These are phyloP conservation scores for Leptocoma aspasia DNA, from an alignment of 2,113 vertebrate species.

Conservation along the genomic window DNA sequence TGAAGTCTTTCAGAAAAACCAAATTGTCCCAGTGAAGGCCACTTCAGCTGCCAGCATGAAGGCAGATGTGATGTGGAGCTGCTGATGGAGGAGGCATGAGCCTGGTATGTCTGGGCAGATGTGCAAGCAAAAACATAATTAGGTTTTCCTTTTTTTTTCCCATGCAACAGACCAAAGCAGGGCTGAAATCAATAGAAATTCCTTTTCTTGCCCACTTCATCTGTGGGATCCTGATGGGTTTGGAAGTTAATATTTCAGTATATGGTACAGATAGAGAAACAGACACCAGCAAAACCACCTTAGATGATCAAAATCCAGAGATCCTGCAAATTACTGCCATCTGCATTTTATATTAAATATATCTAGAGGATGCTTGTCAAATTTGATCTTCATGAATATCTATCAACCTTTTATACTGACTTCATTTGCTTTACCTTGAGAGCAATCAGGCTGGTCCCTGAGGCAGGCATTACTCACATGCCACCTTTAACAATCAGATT, in stretches of 20 bases:
- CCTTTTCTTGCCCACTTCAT: not conserved
- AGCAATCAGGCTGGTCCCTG: not conserved
- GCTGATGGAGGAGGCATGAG: not conserved
- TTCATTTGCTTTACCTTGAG: not conserved
- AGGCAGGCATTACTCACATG: not conserved
- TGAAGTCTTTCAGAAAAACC: not conserved
- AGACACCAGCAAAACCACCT: not conserved
- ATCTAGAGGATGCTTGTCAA: not conserved
- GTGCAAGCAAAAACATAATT: not conserved
- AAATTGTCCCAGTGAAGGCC: not conserved
- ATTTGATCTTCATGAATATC: not conserved
- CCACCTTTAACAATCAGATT: not conserved
- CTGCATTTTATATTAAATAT: not conserved
- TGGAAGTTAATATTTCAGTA: not conserved
- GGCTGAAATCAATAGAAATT: not conserved
- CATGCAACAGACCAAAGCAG: not conserved
- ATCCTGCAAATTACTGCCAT: not conserved
- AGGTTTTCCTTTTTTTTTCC: not conserved
- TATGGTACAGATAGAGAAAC: not conserved
- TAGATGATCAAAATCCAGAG: not conserved
- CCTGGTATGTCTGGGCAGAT: not conserved
- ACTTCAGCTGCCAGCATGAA: not conserved
- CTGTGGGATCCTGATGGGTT: not conserved
- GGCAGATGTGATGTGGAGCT: not conserved
- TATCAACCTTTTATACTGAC: not conserved